These are phyloP conservation scores for Cardiocondyla obscurior DNA, from an alignment of 1,140 invertebrate species.

Conservation along the genomic window DNA sequence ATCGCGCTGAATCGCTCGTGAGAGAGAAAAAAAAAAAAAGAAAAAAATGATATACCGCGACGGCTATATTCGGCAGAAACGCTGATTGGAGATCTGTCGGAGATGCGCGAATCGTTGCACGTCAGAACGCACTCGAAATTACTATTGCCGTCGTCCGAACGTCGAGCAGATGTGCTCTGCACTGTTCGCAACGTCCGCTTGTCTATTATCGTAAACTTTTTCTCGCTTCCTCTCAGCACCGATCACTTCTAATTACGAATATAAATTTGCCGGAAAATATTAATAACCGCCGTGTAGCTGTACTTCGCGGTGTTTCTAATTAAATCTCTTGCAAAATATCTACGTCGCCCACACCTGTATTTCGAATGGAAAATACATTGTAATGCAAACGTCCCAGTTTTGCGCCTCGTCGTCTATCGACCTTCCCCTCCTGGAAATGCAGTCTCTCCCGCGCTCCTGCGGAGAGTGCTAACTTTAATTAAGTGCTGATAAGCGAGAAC, in stretches of 20 bases:
- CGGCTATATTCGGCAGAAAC: constrained; percentile 8
- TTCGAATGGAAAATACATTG: constrained; percentile 27
- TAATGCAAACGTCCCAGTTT: constrained; percentile 16
- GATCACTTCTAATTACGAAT: not conserved
- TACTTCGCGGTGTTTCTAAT: not conserved
- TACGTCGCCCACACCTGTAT: not conserved
- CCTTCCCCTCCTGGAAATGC: constrained; percentile 18
- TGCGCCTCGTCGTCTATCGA: constrained; percentile 31
- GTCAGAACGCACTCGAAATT: constrained; percentile 2
- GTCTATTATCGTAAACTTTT: not conserved
- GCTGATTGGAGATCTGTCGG: not conserved
- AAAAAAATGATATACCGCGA: constrained; percentile 53
- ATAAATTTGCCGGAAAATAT: not conserved
- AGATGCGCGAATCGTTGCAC: not conserved
- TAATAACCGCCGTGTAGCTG: not conserved
- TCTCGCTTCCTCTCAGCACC: not conserved
- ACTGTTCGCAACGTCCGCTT: not conserved
- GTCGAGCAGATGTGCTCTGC: not conserved
- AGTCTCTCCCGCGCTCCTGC: constrained; percentile 9
- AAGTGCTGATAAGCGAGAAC: constrained; percentile 37
- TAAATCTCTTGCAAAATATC: constrained; percentile 1
- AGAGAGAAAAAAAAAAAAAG: not conserved
- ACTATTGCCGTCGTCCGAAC: not conserved
- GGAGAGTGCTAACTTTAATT: constrained; percentile 52
- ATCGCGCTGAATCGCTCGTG: constrained; percentile 62